Evolutionary conservation across 2,888 invertebrate genomes (phyloP).

Genomic region (Cistogaster globosa): DNA sequence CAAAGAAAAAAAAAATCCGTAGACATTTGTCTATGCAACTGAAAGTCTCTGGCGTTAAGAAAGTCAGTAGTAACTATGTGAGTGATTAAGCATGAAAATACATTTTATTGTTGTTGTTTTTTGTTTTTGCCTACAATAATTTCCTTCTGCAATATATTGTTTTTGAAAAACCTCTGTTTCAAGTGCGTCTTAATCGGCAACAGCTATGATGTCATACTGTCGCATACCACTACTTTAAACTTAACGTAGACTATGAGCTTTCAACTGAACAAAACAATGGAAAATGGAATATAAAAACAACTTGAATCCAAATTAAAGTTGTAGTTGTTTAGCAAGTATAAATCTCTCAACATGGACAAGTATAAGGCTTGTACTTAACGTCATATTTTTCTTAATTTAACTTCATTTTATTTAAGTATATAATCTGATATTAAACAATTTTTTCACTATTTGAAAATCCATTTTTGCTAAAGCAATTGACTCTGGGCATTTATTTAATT

Average conservation of each 20-base stretch:
- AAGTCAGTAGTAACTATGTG: constrained; percentile 26
- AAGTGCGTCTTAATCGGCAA: constrained; percentile 92
- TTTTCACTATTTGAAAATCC: background rate
- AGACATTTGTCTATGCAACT: constrained; percentile 10
- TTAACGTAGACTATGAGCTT: constrained; percentile 92
- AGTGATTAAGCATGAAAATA: background rate
- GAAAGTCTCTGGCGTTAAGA: background rate
- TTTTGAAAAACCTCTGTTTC: constrained; percentile 89
- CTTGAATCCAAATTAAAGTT: too few species aligned
- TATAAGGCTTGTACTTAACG: too few species aligned
- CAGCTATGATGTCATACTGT: constrained; percentile 95
- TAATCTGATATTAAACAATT: background rate
- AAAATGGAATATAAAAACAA: too few species aligned
- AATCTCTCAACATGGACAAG: too few species aligned
- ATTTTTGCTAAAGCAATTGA: constrained; percentile 1
- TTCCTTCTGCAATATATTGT: constrained; percentile 87
- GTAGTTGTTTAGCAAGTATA: too few species aligned
- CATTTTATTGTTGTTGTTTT: constrained; percentile 12
- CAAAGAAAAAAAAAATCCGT: background rate
- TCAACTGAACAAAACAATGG: constrained; percentile 77
- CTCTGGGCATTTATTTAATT: constrained; percentile 45
- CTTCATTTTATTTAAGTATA: too few species aligned
- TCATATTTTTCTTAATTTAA: too few species aligned
- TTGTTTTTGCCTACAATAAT: constrained; percentile 44
- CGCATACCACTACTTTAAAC: constrained; percentile 97